Conservation (phyloP, 2,113 vertebrate genomes). For the Furnarius figulus region DNA sequence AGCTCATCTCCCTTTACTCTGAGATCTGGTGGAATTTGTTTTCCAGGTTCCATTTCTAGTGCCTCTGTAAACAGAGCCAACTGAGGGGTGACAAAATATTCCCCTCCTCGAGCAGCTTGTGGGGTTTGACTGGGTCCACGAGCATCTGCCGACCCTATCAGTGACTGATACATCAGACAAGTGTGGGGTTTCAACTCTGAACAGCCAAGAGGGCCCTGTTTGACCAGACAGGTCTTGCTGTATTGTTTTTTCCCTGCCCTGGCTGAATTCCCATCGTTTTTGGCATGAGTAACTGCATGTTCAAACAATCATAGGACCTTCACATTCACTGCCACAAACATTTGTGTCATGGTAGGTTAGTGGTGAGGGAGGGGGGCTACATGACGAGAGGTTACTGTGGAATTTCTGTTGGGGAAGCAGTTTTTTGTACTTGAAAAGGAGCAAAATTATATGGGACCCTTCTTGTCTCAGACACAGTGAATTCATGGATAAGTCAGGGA, state of each 20-base stretch:
- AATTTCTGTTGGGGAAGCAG: background rate
- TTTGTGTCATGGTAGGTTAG: background rate
- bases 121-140: rapidly evolving
- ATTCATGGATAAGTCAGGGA: constrained; percentile 16
- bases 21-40: background rate
- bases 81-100: background rate
- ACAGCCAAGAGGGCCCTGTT: background rate
- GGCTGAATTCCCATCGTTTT: background rate
- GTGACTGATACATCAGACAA: background rate
- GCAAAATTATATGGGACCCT: background rate
- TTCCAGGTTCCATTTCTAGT: background rate
- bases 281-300: background rate
- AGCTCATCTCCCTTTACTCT: background rate
- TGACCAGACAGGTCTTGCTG: background rate
- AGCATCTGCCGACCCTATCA: rapidly evolving
- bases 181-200: background rate
- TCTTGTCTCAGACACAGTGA: background rate
- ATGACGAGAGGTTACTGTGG: background rate
- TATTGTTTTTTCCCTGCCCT: background rate
- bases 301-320: background rate
- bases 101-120: rapidly evolving
- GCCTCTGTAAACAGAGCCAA: background rate
- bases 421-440: background rate
- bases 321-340: background rate
- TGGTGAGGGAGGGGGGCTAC: background rate